Percentiles rank a stretch among this genome's conserved stretches.
These are phyloP conservation scores for Galaxias olidus DNA, from an alignment of 2,797 vertebrate genomes.

Conservation along the genomic window DNA sequence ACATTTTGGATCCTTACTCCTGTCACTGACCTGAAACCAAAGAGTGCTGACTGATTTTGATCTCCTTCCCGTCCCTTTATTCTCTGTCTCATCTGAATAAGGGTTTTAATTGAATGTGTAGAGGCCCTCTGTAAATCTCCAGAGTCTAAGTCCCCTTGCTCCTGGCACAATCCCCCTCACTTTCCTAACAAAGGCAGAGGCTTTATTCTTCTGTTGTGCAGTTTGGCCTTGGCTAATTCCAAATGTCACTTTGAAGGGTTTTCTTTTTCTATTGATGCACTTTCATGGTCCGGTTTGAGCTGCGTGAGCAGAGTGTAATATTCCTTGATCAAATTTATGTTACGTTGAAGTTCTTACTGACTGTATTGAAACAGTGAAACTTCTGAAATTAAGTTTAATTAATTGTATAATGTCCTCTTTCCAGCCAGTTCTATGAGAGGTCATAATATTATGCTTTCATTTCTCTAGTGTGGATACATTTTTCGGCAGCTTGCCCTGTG, in stretches of 20 bases:
- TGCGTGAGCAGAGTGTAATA: neutral
- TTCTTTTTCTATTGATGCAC: neutral
- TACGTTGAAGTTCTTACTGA: neutral
- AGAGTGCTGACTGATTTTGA: constrained; percentile 29
- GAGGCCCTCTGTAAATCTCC: constrained; percentile 23
- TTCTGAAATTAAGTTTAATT: no score
- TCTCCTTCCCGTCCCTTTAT: constrained; percentile 21
- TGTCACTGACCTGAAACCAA: constrained; percentile 17
- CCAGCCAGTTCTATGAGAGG: no score
- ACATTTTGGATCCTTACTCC: constrained; percentile 9
- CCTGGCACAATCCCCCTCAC: constrained; percentile 14
- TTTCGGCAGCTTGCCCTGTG: no score
- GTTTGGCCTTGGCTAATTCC: constrained; percentile 12
- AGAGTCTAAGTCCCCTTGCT: constrained; percentile 16
- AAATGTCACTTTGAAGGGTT: constrained; percentile 15
- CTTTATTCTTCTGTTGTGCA: neutral
- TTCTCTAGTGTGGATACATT: no score
- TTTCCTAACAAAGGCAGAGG: neutral
- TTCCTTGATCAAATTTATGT: neutral
- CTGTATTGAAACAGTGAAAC: no score
- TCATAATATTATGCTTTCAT: no score
- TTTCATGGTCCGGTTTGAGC: neutral
- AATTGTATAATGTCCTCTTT: no score
- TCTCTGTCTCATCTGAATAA: constrained; percentile 28
- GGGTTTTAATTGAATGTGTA: constrained; percentile 51